Conservation (phyloP, 2,797 vertebrate genomes). For the Periparus ater region DNA sequence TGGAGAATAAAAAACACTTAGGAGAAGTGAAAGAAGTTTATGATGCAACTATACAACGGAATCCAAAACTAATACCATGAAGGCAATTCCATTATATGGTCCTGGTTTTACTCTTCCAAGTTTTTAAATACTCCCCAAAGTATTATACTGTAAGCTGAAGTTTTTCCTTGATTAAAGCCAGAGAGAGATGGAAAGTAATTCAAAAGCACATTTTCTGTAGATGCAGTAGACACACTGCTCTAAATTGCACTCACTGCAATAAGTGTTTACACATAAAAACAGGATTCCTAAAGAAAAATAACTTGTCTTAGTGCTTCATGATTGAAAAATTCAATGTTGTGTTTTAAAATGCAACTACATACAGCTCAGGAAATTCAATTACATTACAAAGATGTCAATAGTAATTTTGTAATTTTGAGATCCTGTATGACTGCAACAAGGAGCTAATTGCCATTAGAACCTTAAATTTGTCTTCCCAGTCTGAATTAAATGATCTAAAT, state of each 20-base stretch:
- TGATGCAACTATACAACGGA: background rate
- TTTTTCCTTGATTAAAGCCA: background rate
- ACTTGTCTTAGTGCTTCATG: background rate
- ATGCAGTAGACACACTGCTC: background rate
- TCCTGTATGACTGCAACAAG: background rate
- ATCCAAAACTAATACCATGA: background rate
- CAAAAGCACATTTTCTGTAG: background rate
- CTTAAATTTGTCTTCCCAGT: background rate
- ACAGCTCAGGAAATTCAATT: conserved; percentile 1
- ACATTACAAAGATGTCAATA: background rate
- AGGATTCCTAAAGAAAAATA: background rate
- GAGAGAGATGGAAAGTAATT: background rate
- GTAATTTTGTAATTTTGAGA: background rate
- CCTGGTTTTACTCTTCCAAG: background rate
- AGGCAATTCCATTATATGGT: background rate
- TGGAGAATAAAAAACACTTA: background rate
- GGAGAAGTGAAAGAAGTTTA: background rate
- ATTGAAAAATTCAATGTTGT: background rate
- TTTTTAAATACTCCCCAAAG: background rate
- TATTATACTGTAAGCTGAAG: background rate
- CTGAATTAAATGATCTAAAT: background rate
- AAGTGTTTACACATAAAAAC: background rate
- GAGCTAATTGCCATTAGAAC: background rate
- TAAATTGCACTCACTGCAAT: background rate
- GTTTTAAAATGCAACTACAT: background rate